Percentiles rank a stretch among this genome's conserved stretches.
Evolutionary conservation across 2,888 invertebrate species (phyloP).

Genomic region (Opisthograptis luteolata): DNA sequence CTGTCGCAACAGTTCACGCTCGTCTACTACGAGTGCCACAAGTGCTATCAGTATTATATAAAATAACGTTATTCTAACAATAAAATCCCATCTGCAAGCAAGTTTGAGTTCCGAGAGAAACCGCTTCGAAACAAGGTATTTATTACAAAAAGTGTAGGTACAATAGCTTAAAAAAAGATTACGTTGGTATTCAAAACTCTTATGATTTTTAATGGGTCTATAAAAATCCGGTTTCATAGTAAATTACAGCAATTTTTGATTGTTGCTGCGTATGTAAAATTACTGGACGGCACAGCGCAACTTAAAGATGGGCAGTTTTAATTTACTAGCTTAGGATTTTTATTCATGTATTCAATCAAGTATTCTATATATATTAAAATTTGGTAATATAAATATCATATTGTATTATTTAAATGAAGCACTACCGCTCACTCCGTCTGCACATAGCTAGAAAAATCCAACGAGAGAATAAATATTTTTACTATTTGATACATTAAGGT

Average conservation of each 20-base stretch:
- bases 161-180: neutral
- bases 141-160: no score
- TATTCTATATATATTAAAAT: no score
- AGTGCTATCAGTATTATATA: constrained; percentile 34
- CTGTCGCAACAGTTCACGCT: constrained; percentile 63
- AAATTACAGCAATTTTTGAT: constrained; percentile 6
- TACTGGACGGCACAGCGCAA: constrained; percentile 1
- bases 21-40: constrained; percentile 52
- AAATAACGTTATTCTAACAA: constrained; percentile 5
- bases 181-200: neutral
- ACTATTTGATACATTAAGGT: no score
- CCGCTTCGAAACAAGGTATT: constrained; percentile 9
- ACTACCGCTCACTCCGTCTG: no score
- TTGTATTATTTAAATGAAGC: no score
- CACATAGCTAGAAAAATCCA: no score
- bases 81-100: neutral
- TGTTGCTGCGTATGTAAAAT: neutral
- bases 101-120: neutral
- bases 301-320: constrained; percentile 3
- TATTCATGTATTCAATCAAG: no score
- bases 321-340: no score
- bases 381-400: no score
- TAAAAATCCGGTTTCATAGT: neutral
- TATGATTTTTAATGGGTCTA: neutral
- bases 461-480: no score